Percentiles rank a stretch among this genome's conserved stretches.
Evolutionary conservation across 2,113 vertebrate genomes (phyloP).

Genomic region (Entomyzon cyanotis): DNA sequence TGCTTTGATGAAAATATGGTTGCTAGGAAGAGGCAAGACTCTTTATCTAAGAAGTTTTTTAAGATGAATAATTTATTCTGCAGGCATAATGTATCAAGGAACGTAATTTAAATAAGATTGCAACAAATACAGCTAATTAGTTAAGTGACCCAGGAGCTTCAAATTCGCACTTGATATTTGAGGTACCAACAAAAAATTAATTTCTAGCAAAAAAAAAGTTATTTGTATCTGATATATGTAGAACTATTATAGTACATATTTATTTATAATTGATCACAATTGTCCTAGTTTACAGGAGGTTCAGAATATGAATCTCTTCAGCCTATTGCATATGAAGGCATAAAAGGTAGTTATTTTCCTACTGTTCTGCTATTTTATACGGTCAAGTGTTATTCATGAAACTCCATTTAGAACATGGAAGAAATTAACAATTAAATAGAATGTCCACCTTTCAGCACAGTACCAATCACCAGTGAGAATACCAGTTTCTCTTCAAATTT

Average conservation of each 20-base stretch:
- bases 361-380: neutral
- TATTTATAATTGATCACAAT: neutral
- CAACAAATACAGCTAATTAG: slow-evolving; percentile 60
- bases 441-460: neutral
- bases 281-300: neutral
- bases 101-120: slow-evolving; percentile 78
- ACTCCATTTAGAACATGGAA: neutral
- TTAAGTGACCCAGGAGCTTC: slow-evolving; percentile 35
- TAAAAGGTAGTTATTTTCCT: neutral
- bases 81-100: slow-evolving; percentile 74
- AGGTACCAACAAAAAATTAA: slow-evolving; percentile 20
- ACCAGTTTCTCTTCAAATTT: neutral
- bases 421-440: neutral
- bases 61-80: slow-evolving; percentile 87
- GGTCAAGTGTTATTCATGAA: neutral
- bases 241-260: neutral
- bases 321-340: neutral
- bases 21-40: slow-evolving; percentile 36
- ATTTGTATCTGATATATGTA: neutral
- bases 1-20: slow-evolving; percentile 7
- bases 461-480: neutral
- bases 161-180: slow-evolving; percentile 28
- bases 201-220: neutral
- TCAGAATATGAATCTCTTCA: neutral
- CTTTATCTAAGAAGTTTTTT: slow-evolving; percentile 67